Evolutionary conservation across 2,113 vertebrate species (phyloP), one percentile per base, ranked within the genome.

Genomic region (Pterophyllum scalare): DNA sequence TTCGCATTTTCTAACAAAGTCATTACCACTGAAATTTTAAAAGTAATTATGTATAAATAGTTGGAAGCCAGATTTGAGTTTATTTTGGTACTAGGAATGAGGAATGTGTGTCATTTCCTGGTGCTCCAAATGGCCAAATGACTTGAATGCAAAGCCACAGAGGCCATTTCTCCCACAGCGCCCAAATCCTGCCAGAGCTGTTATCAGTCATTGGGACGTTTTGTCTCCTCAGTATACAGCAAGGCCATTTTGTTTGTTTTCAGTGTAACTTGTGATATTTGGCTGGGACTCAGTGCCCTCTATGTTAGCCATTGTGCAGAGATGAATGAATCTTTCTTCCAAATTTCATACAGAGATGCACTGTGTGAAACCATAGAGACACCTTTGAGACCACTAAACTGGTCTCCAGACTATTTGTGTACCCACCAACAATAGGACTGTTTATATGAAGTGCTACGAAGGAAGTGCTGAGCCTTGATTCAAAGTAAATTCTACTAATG

Each of bases 21-120:
- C 62, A 83, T 78, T 64, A 72, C 75, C n/a, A 31, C 3, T 43
- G 13, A 33, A 15, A 64, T 75, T 76, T 78, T 26, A 31, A 7
- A 65, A 35, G 8, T 56, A 43, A 49, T 61, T 58, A 31, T 54
- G n/a, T 17, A 75, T 35, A 72, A 83, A 74, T 15, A 28, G 43
- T 70, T 59, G 46, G 62, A 84, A 58, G 62, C 31, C 57, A 15
- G 54, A 83, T 85, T 79, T 67, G 33, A 70, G 70, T 88, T 86
- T 70, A 83, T 93, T 94, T 92, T 95, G 94, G 92, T 93, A 93
- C 93, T 83, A 79, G 89, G 77, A 89, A 94, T 79, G 76, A 87
- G 75, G 88, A 93, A 93, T 91, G 86, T 40, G 33, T 88, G 83
- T 93, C 79, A 95, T 95, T 97, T 96, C 94, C 94, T 94, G 93